Percentiles rank a stretch among this genome's conserved stretches.
phyloP scores from a whole-genome alignment of 2,797 vertebrate species.

The Rhinichthys osculus region DNA sequence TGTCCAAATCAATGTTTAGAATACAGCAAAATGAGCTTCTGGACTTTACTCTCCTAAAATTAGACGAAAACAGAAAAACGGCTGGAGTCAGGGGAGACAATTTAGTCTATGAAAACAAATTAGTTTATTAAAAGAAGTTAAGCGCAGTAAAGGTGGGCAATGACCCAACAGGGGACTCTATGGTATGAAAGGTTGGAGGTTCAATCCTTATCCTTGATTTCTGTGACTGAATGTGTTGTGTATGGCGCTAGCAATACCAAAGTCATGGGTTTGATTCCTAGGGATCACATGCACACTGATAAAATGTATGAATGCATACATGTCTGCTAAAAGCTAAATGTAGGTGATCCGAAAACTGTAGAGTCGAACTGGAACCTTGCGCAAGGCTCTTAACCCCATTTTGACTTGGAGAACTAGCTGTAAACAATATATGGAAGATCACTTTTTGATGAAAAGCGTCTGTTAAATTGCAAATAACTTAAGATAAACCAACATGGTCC shows the following conservation, averaged over 20 bases:
- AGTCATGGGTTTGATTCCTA: neutral
- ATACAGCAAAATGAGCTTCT: neutral
- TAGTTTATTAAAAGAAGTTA: neutral
- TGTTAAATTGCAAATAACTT: slow-evolving; percentile 2
- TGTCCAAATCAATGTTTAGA: slow-evolving; percentile 31
- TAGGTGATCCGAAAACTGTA: neutral
- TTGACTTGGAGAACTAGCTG: neutral
- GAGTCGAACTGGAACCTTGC: neutral
- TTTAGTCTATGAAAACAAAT: neutral
- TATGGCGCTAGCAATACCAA: neutral
- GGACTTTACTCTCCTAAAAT: neutral
- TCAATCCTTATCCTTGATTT: neutral
- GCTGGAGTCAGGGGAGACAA: neutral
- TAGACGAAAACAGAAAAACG: neutral
- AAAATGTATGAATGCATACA: neutral
- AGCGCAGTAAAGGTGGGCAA: neutral
- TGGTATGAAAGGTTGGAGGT: neutral
- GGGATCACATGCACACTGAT: neutral
- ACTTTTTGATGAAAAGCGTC: slow-evolving; percentile 9
- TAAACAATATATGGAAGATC: neutral
- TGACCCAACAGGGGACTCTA: neutral
- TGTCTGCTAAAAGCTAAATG: neutral
- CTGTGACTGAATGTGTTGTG: too few relatives aligned
- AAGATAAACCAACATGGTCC: slow-evolving; percentile 15
- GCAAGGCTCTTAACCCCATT: slow-evolving; percentile 3